Evolutionary conservation across 92 coral and sea anemone genomes (phyloP).

Genomic region (Plumapathes pennacea): DNA sequence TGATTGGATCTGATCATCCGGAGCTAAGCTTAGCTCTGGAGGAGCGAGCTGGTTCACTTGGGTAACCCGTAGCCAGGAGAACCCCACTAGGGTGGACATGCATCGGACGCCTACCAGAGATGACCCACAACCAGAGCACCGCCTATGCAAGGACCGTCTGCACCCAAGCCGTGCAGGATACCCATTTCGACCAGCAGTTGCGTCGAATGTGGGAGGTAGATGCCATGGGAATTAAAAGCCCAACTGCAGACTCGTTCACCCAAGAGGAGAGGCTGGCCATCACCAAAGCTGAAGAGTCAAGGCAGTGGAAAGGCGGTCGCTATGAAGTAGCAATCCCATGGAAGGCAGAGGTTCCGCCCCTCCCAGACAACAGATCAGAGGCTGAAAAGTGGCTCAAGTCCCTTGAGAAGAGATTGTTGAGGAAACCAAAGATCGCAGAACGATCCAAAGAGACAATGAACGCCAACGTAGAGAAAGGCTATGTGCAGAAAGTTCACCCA

Average conservation of each 20-base stretch:
- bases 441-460: neutral
- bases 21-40: slow-evolving; percentile 20
- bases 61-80: slow-evolving; percentile 11
- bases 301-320: neutral
- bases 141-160: too few species aligned
- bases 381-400: too few species aligned
- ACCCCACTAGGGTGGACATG: slow-evolving; percentile 10
- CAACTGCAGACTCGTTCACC: too few species aligned
- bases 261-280: slow-evolving; percentile 1
- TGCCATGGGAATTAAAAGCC: too few species aligned
- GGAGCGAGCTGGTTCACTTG: slow-evolving; percentile 28
- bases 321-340: slow-evolving; percentile 42
- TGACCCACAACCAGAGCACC: too few species aligned
- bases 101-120: slow-evolving; percentile 5
- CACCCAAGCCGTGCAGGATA: too few species aligned
- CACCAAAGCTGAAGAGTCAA: slow-evolving; percentile 1
- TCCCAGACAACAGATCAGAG: slow-evolving; percentile 18
- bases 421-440: too few species aligned
- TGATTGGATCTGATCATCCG: slow-evolving; percentile 29
- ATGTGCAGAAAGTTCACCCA: too few species aligned
- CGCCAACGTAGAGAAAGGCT: neutral
- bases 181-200: too few species aligned
- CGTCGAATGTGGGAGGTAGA: too few species aligned
- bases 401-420: too few species aligned
- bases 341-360: slow-evolving; percentile 12